Base-by-base conservation (phyloP, 2,888 invertebrate genomes). In the Cheilosia soror region DNA sequence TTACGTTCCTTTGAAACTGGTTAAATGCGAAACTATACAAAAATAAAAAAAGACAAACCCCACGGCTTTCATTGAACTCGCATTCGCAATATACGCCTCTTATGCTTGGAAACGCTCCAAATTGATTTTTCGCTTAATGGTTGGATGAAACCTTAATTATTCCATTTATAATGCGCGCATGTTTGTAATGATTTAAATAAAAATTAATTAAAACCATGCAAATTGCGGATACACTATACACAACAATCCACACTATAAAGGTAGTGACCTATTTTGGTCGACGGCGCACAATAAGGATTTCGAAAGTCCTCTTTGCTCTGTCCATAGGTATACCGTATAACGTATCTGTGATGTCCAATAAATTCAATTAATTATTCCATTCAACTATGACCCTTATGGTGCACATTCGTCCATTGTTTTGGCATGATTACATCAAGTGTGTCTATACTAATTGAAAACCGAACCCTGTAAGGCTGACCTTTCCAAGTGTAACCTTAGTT, bases 301-400 rank as follows among this genome's bases (percentile, higher is more conserved):
- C 58, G 31, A 20, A 29, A 66, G 51, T 42, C 57, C 66, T 40
- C 42, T 9, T 15, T 29, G 1, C 2, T 31, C 7, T 31, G 5
- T 13, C 2, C n/a, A 37, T 62, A 20, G 20, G 20, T 20, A 42
- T 31, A 20, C n/a, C n/a, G n/a, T n/a, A n/a, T n/a, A n/a, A n/a
- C 31, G 7, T 33, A 37, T 69, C 62, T 49, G 62, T 63, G 42
- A 58, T 27, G 13, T 42, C 58, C 51, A 60, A 72, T 58, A 31
- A 66, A 79, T 79, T 53, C 79, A 80, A 80, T 80, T 80, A 73
- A 73, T 73, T 73, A 73, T 65, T 65, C 44, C 57, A 55, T 73
- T 80, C 55, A 66, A 53, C 66, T 73, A 47, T 66, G 20, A 73
- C 60, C 79, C 65, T 55, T 68, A 20, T 51, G 63, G 33, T 47